phyloP scores from a whole-genome alignment of 2,797 vertebrate species.

The Brachyalestes nurse region DNA sequence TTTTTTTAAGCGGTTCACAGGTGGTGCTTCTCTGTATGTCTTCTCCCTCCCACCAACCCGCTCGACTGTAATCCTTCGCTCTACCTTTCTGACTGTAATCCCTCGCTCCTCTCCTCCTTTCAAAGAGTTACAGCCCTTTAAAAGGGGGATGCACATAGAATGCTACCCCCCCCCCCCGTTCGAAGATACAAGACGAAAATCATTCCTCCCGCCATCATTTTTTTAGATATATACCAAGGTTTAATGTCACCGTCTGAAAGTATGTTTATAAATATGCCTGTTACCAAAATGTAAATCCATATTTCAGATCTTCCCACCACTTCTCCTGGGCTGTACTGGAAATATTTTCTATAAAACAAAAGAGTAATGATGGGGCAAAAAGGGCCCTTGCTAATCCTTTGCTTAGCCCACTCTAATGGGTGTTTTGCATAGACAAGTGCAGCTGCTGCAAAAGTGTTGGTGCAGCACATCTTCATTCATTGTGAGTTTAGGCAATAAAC shows the following conservation, averaged over 20 bases:
- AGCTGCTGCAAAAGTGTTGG: neutral
- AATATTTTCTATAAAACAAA: neutral
- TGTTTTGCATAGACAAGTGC: neutral
- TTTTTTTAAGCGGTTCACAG: slow-evolving; percentile 19
- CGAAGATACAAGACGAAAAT: neutral
- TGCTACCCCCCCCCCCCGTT: neutral
- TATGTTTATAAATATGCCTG: neutral
- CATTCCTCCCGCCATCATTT: too few relatives aligned
- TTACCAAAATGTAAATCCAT: neutral
- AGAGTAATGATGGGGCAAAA: slow-evolving; percentile 10
- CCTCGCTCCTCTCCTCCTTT: neutral
- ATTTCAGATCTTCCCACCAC: neutral
- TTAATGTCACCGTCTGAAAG: neutral
- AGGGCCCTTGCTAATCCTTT: neutral
- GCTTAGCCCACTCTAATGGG: neutral
- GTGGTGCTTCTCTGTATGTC: slow-evolving; percentile 9
- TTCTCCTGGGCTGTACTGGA: neutral
- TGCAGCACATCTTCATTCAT: neutral
- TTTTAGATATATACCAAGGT: neutral
- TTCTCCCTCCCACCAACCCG: neutral
- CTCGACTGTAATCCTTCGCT: slow-evolving; percentile 7
- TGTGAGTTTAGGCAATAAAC: neutral
- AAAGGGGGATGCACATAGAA: neutral
- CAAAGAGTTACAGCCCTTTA: neutral
- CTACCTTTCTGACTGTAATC: slow-evolving; percentile 17